Conservation (phyloP, 2,113 vertebrate species). For the Mustela nigripes region DNA sequence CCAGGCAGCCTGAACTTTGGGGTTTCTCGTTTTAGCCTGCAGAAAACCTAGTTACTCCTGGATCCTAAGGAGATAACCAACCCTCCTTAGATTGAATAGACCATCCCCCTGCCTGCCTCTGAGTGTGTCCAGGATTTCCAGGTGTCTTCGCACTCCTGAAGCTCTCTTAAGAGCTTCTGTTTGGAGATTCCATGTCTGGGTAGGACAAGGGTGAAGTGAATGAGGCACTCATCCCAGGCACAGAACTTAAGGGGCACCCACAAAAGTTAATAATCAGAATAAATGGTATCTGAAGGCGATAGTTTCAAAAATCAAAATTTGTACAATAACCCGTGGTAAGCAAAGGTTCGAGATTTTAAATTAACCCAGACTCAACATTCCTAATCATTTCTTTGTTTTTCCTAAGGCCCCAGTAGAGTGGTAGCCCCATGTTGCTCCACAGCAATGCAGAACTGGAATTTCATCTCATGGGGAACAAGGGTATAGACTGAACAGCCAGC, state of each 20-base stretch:
- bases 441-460: neutral
- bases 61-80: neutral
- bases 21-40: neutral
- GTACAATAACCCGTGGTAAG: neutral
- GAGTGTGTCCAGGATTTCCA: neutral
- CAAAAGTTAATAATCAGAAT: neutral
- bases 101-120: neutral
- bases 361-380: neutral
- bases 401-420: too few relatives aligned
- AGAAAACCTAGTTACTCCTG: neutral
- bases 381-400: neutral
- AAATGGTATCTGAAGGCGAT: neutral
- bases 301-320: neutral
- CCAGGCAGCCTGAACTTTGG: neutral
- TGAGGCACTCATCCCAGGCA: fast-evolving
- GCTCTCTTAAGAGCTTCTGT: neutral
- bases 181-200: neutral
- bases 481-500: too few relatives aligned
- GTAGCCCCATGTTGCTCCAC: fast-evolving
- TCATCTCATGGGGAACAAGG: too few relatives aligned
- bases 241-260: neutral
- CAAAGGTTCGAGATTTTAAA: neutral
- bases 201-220: fast-evolving
- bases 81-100: fast-evolving
- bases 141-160: neutral